These are phyloP conservation scores for Todiramphus saurophagus DNA, from an alignment of 2,113 vertebrate genomes.

Conservation along the genomic window DNA sequence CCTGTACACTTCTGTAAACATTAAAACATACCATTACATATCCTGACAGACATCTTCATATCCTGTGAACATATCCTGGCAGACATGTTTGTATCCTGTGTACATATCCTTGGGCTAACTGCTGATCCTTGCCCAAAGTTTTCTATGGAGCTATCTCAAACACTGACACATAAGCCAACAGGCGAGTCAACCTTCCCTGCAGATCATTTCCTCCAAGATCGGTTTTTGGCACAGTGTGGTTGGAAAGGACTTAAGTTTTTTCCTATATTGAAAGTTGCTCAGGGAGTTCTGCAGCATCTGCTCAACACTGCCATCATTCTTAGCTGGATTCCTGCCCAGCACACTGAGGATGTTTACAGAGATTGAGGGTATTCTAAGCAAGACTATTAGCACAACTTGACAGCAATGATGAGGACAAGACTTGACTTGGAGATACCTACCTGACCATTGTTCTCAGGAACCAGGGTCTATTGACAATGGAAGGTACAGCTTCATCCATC, in stretches of 20 bases:
- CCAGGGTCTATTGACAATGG: constrained; percentile 92
- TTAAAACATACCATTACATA: background rate
- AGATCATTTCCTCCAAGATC: constrained; percentile 29
- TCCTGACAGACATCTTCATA: background rate
- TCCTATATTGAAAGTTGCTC: constrained; percentile 18
- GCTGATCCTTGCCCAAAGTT: background rate
- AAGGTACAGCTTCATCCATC: constrained; percentile 96
- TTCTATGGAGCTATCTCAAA: background rate
- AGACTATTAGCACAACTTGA: background rate
- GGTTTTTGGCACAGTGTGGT: background rate
- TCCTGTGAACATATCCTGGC: background rate
- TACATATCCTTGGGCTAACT: background rate
- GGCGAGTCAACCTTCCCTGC: background rate
- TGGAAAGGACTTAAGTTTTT: constrained; percentile 5
- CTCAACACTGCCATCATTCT: background rate
- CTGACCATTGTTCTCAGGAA: constrained; percentile 99
- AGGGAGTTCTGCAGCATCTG: constrained; percentile 11
- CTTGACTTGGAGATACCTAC: constrained; percentile 69
- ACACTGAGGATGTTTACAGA: constrained; percentile 24
- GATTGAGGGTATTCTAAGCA: background rate
- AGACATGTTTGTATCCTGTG: constrained; percentile 17
- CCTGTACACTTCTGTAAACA: background rate
- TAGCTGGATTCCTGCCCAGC: constrained; percentile 33
- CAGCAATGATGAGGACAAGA: background rate
- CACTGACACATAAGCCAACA: background rate